Conservation (phyloP, 2,797 vertebrate genomes). For the Margarornis squamiger region DNA sequence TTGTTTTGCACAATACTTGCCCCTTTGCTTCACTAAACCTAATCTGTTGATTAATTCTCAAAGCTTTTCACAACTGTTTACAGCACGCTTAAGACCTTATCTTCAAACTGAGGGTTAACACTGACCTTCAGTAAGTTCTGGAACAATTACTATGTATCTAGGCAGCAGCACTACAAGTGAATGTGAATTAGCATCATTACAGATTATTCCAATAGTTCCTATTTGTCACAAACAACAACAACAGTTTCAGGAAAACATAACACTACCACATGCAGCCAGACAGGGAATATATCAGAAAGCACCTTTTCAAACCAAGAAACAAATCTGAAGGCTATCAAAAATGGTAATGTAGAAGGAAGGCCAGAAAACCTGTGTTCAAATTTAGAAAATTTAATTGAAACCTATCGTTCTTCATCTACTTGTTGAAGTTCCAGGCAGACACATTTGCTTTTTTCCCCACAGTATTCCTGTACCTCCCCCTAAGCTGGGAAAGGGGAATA, state of each 20-base stretch:
- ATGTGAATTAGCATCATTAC: slow-evolving; percentile 32
- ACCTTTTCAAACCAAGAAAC: neutral
- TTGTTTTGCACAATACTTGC: neutral
- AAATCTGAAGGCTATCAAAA: neutral
- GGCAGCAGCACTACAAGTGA: slow-evolving; percentile 16
- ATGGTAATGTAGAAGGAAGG: neutral
- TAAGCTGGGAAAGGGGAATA: neutral
- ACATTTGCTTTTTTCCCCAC: neutral
- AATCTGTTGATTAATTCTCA: neutral
- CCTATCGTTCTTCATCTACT: neutral
- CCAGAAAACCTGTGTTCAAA: neutral
- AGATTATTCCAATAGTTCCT: slow-evolving; percentile 23
- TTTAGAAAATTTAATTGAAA: neutral
- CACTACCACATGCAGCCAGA: neutral
- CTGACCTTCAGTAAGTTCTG: neutral
- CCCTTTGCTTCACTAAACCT: neutral
- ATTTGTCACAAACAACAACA: neutral
- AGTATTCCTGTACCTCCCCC: neutral
- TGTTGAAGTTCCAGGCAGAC: neutral
- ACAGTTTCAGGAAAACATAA: neutral
- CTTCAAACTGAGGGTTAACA: neutral
- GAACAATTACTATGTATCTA: slow-evolving; percentile 33
- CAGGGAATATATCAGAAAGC: neutral
- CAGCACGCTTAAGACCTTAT: neutral
- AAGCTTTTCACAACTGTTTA: neutral